These are phyloP conservation scores for Auanema freiburgensis DNA, from an alignment of 2,888 invertebrate species.

Conservation along the genomic window DNA sequence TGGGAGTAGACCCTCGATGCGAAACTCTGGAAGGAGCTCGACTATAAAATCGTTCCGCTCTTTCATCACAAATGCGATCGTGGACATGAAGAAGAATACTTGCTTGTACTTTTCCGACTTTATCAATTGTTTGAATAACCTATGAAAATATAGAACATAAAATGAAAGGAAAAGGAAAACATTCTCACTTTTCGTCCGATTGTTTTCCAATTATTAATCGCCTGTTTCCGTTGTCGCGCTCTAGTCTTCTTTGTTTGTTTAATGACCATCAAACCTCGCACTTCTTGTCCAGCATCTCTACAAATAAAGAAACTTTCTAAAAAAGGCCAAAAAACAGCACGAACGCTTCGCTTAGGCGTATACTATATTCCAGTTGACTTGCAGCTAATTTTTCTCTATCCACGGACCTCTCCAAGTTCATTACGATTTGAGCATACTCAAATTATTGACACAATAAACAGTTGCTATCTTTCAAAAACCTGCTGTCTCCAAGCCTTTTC, in stretches of 20 bases:
- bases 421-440: conserved; percentile 97
- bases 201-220: conserved; percentile 96
- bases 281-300: conserved; percentile 26
- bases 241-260: conserved; percentile 93
- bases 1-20: neutral
- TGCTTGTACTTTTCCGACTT: conserved; percentile 57
- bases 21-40: conserved; percentile 2
- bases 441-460: neutral
- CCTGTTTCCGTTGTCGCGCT: conserved; percentile 92
- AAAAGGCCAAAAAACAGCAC: neutral
- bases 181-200: conserved; percentile 40
- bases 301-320: neutral
- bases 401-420: conserved; percentile 89
- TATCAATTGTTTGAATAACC: conserved; percentile 60
- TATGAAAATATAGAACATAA: conserved; percentile 14
- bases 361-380: conserved; percentile 91
- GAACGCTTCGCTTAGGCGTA: conserved; percentile 65
- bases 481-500: conserved; percentile 99
- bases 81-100: conserved; percentile 57
- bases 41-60: neutral
- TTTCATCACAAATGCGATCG: conserved; percentile 42
- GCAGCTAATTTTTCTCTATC: conserved; percentile 85
- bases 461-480: conserved; percentile 67
- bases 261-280: conserved; percentile 88
- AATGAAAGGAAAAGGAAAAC: conserved; percentile 2